Conservation (phyloP, 1,140 invertebrate species). For the Polypedilum vanderplanki region DNA sequence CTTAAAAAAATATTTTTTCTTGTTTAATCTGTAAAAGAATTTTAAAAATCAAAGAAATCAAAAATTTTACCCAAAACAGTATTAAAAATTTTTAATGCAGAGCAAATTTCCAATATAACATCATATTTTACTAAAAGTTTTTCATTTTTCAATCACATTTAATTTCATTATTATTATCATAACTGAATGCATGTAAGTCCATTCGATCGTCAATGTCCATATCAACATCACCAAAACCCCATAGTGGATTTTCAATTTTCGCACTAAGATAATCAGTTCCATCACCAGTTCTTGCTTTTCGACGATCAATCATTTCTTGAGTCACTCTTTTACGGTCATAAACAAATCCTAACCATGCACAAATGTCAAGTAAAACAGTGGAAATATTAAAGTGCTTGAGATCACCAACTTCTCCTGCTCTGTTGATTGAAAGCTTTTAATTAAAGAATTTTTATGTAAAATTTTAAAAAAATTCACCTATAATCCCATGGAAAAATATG, state of each 20-base stretch:
- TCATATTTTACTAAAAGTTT: too few species aligned
- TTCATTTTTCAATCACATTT: not conserved
- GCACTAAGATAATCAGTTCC: not conserved
- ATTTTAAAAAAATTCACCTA: not conserved
- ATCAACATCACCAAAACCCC: not conserved
- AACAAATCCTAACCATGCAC: slow-evolving; percentile 49
- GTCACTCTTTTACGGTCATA: slow-evolving; percentile 56
- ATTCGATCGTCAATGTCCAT: not conserved
- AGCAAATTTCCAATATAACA: too few species aligned
- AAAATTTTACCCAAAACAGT: too few species aligned
- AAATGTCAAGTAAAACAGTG: slow-evolving; percentile 46
- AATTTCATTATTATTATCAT: not conserved
- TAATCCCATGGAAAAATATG: not conserved
- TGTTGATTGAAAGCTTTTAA: slow-evolving; percentile 36
- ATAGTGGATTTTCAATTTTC: not conserved
- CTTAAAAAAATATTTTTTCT: too few species aligned
- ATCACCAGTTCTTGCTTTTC: slow-evolving; percentile 31
- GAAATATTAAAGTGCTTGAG: slow-evolving; percentile 44
- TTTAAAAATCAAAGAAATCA: too few species aligned
- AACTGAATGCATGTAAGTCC: not conserved
- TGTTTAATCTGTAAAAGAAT: too few species aligned
- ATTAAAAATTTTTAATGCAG: too few species aligned
- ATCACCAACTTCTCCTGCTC: slow-evolving; percentile 51
- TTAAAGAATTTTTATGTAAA: not conserved
- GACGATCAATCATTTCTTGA: slow-evolving; percentile 41